Percentiles rank a stretch among this genome's conserved stretches.
Evolutionary conservation across 1,140 invertebrate species (phyloP).

Genomic region (Cherax quadricarinatus): DNA sequence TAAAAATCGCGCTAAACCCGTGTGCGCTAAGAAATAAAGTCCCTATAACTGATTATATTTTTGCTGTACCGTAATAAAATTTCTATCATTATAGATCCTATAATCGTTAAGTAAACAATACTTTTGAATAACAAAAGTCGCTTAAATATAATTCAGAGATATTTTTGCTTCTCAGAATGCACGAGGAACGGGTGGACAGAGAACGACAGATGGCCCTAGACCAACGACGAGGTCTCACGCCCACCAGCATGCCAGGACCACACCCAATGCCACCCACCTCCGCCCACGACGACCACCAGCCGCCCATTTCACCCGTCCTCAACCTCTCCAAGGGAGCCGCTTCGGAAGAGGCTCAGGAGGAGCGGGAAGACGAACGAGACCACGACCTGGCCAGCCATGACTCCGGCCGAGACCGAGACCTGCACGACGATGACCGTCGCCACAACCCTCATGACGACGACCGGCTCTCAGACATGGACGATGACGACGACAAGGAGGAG

Average conservation of each 20-base stretch:
- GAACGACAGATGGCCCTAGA: slow-evolving; percentile 68
- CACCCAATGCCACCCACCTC: slow-evolving; percentile 39
- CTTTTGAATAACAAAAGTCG: too few species aligned
- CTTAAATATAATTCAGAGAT: too few species aligned
- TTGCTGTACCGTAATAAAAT: too few species aligned
- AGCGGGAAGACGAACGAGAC: slow-evolving; percentile 57
- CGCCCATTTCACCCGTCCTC: slow-evolving; percentile 66
- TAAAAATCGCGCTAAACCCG: too few species aligned
- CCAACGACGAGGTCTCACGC: slow-evolving; percentile 61
- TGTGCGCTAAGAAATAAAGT: too few species aligned
- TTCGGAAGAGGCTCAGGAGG: slow-evolving; percentile 46
- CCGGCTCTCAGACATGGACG: slow-evolving; percentile 74
- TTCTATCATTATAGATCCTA: too few species aligned
- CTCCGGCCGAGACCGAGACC: slow-evolving; percentile 59
- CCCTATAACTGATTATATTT: too few species aligned
- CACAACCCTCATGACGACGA: slow-evolving; percentile 68
- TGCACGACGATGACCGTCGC: slow-evolving; percentile 68
- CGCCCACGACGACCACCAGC: slow-evolving; percentile 64
- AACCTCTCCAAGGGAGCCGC: slow-evolving; percentile 64
- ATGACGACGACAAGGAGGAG: slow-evolving; percentile 75
- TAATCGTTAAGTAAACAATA: too few species aligned
- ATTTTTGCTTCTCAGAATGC: slow-evolving; percentile 42
- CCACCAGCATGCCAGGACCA: slow-evolving; percentile 57
- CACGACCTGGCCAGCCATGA: slow-evolving; percentile 63
- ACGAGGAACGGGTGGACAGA: slow-evolving; percentile 70